Base-by-base conservation (phyloP, 2,888 invertebrate genomes). In the Pandemis cinnamomeana region DNA sequence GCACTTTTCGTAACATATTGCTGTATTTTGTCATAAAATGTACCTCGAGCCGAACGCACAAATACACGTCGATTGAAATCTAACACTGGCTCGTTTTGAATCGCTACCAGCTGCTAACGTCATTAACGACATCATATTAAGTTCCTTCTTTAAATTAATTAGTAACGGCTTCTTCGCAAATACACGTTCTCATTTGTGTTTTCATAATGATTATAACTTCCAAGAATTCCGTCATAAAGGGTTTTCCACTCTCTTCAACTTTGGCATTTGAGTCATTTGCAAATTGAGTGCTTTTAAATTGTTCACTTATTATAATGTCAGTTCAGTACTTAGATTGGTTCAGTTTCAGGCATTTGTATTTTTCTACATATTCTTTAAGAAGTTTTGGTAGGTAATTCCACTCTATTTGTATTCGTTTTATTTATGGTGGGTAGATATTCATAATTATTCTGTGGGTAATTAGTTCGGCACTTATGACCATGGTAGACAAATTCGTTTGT, bases 91-190 rank as follows among this genome's bases (percentile, higher is more conserved):
- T 44, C 13, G 27, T 58, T 58, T 27, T 27, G 27, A 58, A 58
- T 58, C 27, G 58, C 27, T 58, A 58, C 58, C 58, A n/a, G 2
- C 68, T 64, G 63, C 46, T 61, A 8, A 41, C n/a, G 61, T 42
- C 61, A 61, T 61, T 61, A 61, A 61, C 7, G 61, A 61, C 61
- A 58, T 58, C 20, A 58, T 41, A 61, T 61, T 61, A 61, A n/a
- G 61, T 61, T 61, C 61, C 61, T 41, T 36, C 61, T 58, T 42
- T n/a, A 61, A 61, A 61, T 61, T 61, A 61, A 61, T 61, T 42
- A 36, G 60, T 61, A 61, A 61, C 20, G 61, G 61, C 61, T 58
- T 61, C 61, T 42, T 61, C 61, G 42, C 42, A 58, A 61, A 61
- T 20, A 20, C 61, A 42, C 61, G 61, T 61, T n/a, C 61, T 61